A percentile compares a stretch with the other conserved stretches of the same genome.
Evolutionary conservation across 92 coral and sea anemone species (phyloP).

Genomic region (Porites rus): DNA sequence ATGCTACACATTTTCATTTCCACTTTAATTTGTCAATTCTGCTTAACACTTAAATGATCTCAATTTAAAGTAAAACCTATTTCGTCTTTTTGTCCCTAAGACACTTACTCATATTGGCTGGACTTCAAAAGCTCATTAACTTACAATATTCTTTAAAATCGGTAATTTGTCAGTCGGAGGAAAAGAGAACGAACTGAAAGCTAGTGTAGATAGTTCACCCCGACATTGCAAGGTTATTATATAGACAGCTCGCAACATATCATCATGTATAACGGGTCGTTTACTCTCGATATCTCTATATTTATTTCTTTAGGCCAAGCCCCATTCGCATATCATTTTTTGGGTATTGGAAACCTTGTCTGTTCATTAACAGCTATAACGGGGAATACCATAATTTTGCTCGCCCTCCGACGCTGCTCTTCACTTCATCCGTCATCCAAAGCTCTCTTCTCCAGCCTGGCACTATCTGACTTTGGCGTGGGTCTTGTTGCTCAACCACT

Average conservation of each 20-base stretch:
- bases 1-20: too few relatives aligned
- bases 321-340: not conserved
- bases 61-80: too few relatives aligned
- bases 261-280: not conserved
- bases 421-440: not conserved
- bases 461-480: not conserved
- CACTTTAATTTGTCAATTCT: too few relatives aligned
- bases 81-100: too few relatives aligned
- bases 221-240: not conserved
- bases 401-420: not conserved
- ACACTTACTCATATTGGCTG: too few relatives aligned
- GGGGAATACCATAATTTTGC: not conserved
- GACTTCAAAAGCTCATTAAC: too few relatives aligned
- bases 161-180: too few relatives aligned
- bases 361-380: not conserved
- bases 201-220: too few relatives aligned
- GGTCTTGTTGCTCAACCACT: not conserved
- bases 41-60: too few relatives aligned
- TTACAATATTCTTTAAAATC: too few relatives aligned
- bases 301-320: not conserved
- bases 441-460: constrained; percentile 7
- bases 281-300: not conserved
- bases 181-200: too few relatives aligned
- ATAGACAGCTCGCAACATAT: not conserved
- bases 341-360: not conserved